Percentiles rank a stretch among this genome's conserved stretches.
Conservation (phyloP, 2,797 vertebrate genomes). For the Catharus ustulatus region DNA sequence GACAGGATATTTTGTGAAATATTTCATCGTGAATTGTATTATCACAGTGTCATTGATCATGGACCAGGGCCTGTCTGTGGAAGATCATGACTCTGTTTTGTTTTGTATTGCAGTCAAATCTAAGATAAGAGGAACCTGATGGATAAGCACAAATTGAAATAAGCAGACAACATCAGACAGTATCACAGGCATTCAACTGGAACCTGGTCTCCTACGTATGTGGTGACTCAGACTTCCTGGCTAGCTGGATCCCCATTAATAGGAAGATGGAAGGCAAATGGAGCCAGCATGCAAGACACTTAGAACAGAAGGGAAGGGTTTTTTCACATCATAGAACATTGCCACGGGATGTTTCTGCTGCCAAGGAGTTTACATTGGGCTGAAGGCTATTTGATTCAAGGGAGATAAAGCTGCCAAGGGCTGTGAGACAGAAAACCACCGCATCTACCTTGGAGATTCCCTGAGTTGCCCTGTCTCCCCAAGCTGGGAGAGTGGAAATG, state of each 20-base stretch:
- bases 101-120: neutral
- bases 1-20: neutral
- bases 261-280: neutral
- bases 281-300: neutral
- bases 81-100: constrained; percentile 12
- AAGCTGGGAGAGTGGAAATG: neutral
- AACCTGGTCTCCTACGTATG: neutral
- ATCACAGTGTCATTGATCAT: neutral
- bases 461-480: fast-evolving
- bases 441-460: fast-evolving
- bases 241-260: neutral
- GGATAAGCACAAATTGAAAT: constrained; percentile 22
- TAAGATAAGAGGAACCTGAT: neutral
- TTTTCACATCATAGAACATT: neutral
- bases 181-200: neutral
- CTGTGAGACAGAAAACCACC: neutral
- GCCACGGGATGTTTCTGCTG: neutral
- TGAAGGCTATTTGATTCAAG: neutral
- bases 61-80: neutral
- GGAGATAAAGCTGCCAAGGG: neutral
- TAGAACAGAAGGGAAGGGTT: neutral
- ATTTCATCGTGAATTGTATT: neutral
- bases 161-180: constrained; percentile 20
- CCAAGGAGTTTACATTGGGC: neutral
- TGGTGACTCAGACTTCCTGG: constrained; percentile 5